phyloP scores from a whole-genome alignment of 2,113 vertebrate genomes.

The Onychorhynchus coronatus region DNA sequence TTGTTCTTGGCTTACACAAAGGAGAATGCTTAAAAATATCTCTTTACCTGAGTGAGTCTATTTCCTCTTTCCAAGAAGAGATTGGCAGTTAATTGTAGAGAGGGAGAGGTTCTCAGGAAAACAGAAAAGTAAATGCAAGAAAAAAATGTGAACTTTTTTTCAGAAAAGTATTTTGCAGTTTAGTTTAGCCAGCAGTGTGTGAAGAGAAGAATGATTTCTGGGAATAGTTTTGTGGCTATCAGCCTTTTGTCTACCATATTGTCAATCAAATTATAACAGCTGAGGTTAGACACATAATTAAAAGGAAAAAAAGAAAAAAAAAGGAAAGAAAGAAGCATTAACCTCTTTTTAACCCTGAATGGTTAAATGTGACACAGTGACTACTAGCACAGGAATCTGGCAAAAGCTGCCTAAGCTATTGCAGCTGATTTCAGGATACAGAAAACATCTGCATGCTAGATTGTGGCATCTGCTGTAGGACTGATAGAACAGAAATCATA shows the following conservation, averaged over 20 bases:
- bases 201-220: constrained; percentile 41
- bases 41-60: constrained; percentile 56
- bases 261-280: constrained; percentile 28
- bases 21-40: constrained; percentile 58
- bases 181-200: constrained; percentile 25
- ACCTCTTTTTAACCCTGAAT: neutral
- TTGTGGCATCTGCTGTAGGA: neutral
- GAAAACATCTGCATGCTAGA: neutral
- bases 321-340: neutral
- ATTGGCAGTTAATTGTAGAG: constrained; percentile 34
- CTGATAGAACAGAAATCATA: neutral
- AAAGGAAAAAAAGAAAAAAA: neutral
- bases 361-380: neutral
- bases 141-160: neutral
- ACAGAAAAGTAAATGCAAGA: constrained; percentile 16
- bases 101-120: constrained; percentile 12
- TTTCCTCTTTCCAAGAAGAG: constrained; percentile 34
- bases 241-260: constrained; percentile 27
- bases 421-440: neutral
- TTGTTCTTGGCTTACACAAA: constrained; percentile 48
- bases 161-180: neutral
- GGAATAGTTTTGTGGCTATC: constrained; percentile 32
- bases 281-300: neutral
- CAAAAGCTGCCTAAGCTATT: neutral
- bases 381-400: neutral